These are phyloP conservation scores for Podarcis muralis DNA, from an alignment of 2,113 vertebrate genomes.

Conservation along the genomic window DNA sequence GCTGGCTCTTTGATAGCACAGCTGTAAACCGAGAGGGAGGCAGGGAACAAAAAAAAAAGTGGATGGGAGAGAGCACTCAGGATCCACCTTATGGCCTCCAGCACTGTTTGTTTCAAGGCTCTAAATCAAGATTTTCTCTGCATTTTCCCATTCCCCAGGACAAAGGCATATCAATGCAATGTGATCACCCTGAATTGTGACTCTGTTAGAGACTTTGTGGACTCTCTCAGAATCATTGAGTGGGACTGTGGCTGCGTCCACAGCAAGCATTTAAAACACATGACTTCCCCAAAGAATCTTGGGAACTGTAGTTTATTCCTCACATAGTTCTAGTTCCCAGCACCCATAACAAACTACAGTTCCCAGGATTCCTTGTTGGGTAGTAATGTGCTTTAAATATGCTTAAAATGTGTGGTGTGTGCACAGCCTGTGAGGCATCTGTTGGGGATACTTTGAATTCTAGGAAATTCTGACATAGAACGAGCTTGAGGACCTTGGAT, in stretches of 20 bases:
- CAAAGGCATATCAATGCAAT: not conserved
- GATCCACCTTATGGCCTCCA: not conserved
- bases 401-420: no score
- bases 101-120: not conserved
- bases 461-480: not conserved
- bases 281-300: no score
- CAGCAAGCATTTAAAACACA: no score
- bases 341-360: no score
- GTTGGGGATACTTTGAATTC: not conserved
- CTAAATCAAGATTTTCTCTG: not conserved
- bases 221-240: not conserved
- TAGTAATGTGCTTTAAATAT: no score
- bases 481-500: not conserved
- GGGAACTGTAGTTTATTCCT: no score
- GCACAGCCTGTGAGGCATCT: not conserved
- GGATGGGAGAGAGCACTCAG: not conserved
- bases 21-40: conserved; percentile 12
- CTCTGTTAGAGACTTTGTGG: not conserved
- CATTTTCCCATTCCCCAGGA: not conserved
- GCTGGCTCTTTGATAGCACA: conserved; percentile 14
- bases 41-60: not conserved
- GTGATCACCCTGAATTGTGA: no score
- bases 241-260: no score
- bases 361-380: no score
- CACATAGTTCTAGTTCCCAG: no score